Base-by-base conservation (phyloP, 2,113 vertebrate genomes). In the Carassius auratus region DNA sequence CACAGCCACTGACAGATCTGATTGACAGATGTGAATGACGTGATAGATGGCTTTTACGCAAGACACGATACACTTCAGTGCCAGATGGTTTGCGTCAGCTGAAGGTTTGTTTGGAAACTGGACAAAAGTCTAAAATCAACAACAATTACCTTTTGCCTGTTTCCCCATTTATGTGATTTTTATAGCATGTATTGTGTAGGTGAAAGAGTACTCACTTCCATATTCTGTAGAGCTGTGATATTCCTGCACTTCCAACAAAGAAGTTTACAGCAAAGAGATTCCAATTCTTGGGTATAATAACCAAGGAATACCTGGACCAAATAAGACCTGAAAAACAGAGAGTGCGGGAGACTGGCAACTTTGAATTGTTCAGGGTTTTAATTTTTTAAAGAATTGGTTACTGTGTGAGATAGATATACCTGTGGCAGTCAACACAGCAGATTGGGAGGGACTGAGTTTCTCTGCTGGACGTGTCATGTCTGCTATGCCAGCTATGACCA, bases 251-350 rank as follows among this genome's bases (percentile, higher is more conserved):
- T 50, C 98, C 98, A 3, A 99, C 92, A 83, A 99, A 99, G 93
- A 99, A 98, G 92, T 99, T 99, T 87, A 99, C 98, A 21, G 96
- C 95, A 90, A 99, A 99, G 19, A 99, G 95, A 91, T 96, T 97
- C 97, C 97, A 99, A 93, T 99, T 99, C 93, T 98, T 99, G 0
- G 98, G 98, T 91, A 98, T 98, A 87, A 99, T 99, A 88, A 99
- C 98, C 92, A 99, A 94, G 8, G 98, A 99, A 90, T 99, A 99
- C 88, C 98, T 95, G 89, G 98, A 99, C 98, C 98, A 99, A 93
- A 99, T 95, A 45, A 99, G 94, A 13, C 98, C 98, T 99, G 93
- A 59, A 14, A 76, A 69, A 88, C 17, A 84, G 76, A 48, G 33
- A 69, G 26, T 5, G 80, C 33, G 19, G 1, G 0, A 64, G 42